Conservation (phyloP, 2,888 invertebrate species). For the Thumatha senex region DNA sequence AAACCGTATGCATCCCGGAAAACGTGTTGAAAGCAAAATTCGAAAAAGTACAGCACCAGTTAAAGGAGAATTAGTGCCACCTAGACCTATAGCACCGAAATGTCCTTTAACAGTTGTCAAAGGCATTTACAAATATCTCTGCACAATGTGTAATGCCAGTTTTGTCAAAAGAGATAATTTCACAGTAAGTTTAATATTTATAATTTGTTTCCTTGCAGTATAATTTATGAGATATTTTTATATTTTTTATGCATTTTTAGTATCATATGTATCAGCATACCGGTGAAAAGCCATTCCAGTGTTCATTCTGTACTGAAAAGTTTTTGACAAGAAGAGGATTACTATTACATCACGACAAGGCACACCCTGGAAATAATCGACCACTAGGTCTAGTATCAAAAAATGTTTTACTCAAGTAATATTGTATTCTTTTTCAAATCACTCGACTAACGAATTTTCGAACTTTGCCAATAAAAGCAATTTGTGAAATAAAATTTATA, state of each 20-base stretch:
- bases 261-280: conserved; percentile 87
- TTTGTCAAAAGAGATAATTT: conserved; percentile 67
- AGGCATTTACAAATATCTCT: conserved; percentile 58
- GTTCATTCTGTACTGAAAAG: conserved; percentile 85
- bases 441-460: too few species aligned
- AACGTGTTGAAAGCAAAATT: conserved; percentile 45
- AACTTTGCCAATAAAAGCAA: too few species aligned
- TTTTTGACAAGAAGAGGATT: conserved; percentile 69
- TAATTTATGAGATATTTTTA: not conserved
- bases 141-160: conserved; percentile 60
- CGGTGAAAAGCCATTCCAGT: conserved; percentile 95
- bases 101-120: conserved; percentile 38
- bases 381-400: conserved; percentile 57
- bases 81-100: conserved; percentile 26
- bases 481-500: too few species aligned
- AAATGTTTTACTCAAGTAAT: conserved; percentile 55
- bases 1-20: conserved; percentile 87
- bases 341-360: conserved; percentile 61
- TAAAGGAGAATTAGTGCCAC: conserved; percentile 16
- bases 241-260: conserved; percentile 46
- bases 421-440: not conserved
- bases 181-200: conserved; percentile 49
- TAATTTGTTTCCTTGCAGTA: not conserved
- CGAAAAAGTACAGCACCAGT: conserved; percentile 13
- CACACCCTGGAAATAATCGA: conserved; percentile 53